Base-by-base conservation (phyloP, 2,797 vertebrate species). In the Myotis pilosus region DNA sequence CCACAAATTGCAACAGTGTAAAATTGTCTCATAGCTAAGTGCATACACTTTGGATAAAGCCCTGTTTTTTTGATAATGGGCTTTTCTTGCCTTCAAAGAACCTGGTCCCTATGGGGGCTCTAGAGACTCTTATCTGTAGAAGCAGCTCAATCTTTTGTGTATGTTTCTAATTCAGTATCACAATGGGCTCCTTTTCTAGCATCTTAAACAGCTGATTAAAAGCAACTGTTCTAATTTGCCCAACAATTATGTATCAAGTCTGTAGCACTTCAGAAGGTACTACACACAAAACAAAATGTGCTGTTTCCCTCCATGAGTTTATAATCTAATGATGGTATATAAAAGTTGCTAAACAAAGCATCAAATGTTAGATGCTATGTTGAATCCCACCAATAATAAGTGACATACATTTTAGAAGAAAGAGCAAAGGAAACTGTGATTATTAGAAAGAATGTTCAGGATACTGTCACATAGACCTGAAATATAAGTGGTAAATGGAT, bases 401-500 rank as follows among this genome's bases (percentile, higher is more conserved):
- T 83, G 76, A 80, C 76, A 92, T 30, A 68, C 38, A 79, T 87
- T 49, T 80, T 74, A 69, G 41, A 74, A 38, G 36, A 89, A 93
- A 95, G 75, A 92, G 12, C 20, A 85, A 90, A 94, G 25, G 60
- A 60, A 71, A 80, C 33, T 87, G 62, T 89, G 76, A 68, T 92
- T 30, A 80, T 25, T 76, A 30, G 22, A 69, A 91, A 91, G 49
- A 87, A 84, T 71, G 33, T 64, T 69, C 72, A 86, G 33, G 23
- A 76, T 87, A 84, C 49, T 89, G 75, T 95, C 53, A 80, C 47
- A 71, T 3, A 47, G 71, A 82, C 57, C 44, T 83, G 82, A 94
- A 96, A 75, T 85, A 92, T 41, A 93, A 92, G 94, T 84, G 60
- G 84, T 49, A 60, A 89, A 91, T 93, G n/a, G 33, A 49, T 66